phyloP scores from a whole-genome alignment of 2,797 vertebrate species.

The Melanotaenia nigrans region DNA sequence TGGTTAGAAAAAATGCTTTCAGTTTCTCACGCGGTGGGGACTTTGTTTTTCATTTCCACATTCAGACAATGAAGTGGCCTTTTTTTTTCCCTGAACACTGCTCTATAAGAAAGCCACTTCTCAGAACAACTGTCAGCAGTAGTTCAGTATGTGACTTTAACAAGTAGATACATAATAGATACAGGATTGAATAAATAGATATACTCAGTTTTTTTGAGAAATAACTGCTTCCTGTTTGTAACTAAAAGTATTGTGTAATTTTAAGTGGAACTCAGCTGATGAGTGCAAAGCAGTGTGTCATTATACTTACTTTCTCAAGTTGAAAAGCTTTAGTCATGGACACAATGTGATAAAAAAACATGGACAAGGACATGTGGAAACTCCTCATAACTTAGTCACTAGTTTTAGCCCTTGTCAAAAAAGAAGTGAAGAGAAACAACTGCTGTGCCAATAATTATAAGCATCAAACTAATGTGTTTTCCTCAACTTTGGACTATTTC shows the following conservation, averaged over 20 bases:
- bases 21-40: slow-evolving; percentile 31
- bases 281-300: slow-evolving; percentile 10
- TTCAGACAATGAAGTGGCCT: slow-evolving; percentile 23
- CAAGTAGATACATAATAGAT: background rate
- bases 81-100: background rate
- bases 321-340: slow-evolving; percentile 1
- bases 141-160: background rate
- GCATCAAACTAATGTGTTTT: background rate
- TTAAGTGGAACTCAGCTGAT: slow-evolving; percentile 6
- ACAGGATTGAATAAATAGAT: background rate
- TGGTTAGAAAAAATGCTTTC: slow-evolving; percentile 25
- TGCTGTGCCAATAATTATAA: background rate
- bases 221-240: slow-evolving; percentile 10
- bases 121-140: background rate
- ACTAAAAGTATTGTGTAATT: slow-evolving; percentile 7
- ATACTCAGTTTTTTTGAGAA: background rate
- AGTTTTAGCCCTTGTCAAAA: background rate
- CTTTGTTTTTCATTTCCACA: slow-evolving; percentile 48
- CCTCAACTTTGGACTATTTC: background rate
- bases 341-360: background rate
- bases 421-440: background rate
- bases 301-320: slow-evolving; percentile 3
- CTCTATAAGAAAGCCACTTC: slow-evolving; percentile 8
- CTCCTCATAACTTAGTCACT: background rate
- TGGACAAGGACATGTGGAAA: slow-evolving; percentile 16